These are phyloP conservation scores for Telmatherina bonti DNA, from an alignment of 2,797 vertebrate genomes.

Conservation along the genomic window DNA sequence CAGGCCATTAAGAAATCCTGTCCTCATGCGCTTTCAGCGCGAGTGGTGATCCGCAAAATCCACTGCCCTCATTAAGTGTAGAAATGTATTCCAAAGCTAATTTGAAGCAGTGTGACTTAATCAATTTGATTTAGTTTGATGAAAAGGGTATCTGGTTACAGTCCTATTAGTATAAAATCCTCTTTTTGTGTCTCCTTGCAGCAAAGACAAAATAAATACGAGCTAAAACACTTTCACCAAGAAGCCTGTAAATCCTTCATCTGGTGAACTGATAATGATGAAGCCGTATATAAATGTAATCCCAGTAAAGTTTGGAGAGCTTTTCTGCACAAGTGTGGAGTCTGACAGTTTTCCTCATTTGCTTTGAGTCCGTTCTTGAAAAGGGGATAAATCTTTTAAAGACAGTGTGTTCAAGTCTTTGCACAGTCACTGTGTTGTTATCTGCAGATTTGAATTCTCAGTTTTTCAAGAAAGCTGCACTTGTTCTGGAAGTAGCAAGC, in stretches of 20 bases:
- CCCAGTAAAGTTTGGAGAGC: neutral
- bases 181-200: constrained; percentile 11
- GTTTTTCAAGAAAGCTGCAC: neutral
- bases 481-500: neutral
- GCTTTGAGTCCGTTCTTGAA: neutral
- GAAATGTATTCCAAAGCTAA: constrained; percentile 17
- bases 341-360: neutral
- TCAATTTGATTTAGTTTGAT: constrained; percentile 11
- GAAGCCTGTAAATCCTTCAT: neutral
- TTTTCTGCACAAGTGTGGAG: neutral
- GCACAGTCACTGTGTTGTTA: neutral
- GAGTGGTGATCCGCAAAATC: constrained; percentile 6
- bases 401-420: neutral
- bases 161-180: constrained; percentile 18
- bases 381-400: neutral
- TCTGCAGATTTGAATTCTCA: neutral
- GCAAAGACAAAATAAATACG: constrained; percentile 1
- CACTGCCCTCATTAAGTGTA: constrained; percentile 6
- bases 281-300: neutral
- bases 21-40: constrained; percentile 6
- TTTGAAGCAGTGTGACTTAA: constrained; percentile 10
- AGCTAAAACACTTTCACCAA: neutral
- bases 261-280: neutral
- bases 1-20: neutral
- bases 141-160: constrained; percentile 16